phyloP scores from a whole-genome alignment of 2,113 vertebrate species.

The Hippocampus comes region DNA sequence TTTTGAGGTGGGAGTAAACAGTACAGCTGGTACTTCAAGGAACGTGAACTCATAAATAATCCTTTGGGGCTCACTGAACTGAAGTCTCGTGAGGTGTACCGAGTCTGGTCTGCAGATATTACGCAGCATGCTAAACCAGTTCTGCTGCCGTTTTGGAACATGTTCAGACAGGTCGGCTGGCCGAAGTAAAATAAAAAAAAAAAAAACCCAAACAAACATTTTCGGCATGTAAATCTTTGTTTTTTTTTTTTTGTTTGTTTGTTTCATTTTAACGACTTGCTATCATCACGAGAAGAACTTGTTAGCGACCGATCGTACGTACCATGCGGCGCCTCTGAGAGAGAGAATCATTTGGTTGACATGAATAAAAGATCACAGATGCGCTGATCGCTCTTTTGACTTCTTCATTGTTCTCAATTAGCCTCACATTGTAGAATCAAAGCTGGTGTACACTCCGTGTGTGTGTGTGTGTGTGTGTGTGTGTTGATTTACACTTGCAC shows the following conservation, averaged over 20 bases:
- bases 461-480: too few species aligned
- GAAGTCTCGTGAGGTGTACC: not conserved
- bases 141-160: constrained; percentile 58
- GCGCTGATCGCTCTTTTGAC: constrained; percentile 33
- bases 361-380: constrained; percentile 66
- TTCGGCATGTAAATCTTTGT: constrained; percentile 22
- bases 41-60: not conserved
- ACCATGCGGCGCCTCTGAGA: constrained; percentile 20
- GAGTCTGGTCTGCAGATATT: not conserved
- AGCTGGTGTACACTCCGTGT: constrained; percentile 17
- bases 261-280: constrained; percentile 2
- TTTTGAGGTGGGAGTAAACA: too few species aligned
- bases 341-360: constrained; percentile 55
- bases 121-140: constrained; percentile 57
- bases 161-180: constrained; percentile 60
- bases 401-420: constrained; percentile 70
- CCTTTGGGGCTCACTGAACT: not conserved
- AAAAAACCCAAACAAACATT: not conserved
- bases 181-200: too few species aligned
- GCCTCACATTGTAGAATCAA: constrained; percentile 66
- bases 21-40: too few species aligned
- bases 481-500: too few species aligned
- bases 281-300: constrained; percentile 36
- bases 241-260: constrained; percentile 30
- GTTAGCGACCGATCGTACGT: constrained; percentile 40